Evolutionary conservation across 2,888 invertebrate species (phyloP), one percentile per base, ranked within the genome.

Genomic region (Microchrysa polita): DNA sequence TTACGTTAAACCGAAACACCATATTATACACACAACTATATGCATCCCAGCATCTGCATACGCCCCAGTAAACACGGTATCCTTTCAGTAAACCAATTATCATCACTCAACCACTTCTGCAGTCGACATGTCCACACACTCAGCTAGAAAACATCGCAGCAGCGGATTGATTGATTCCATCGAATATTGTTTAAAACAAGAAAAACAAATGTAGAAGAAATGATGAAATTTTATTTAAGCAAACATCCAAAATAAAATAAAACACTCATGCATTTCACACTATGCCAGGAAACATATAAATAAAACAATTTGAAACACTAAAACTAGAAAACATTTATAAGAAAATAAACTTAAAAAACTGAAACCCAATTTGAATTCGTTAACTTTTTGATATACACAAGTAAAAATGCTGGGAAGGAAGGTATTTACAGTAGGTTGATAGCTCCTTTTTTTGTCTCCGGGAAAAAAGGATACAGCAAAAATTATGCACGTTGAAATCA

Each of bases 261-360:
- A 69, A 55, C 20, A 55, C 20, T 69, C 55, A 55, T 16, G 1
- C 55, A 55, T 57, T 67, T 69, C 69, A 69, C 20, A 57, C 18
- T 2, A 34, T 5, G 27, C 27, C 27, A 34, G 27, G 7, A 34
- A 34, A 34, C n/a, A n/a, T n/a, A n/a, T n/a, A 67, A 69, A 69
- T 69, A 57, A 40, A 34, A 34, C 34, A 69, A 55, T n/a, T 20
- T 18, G 48, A 67, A 69, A 53, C 53, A 34, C 55, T 34, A 57
- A 55, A 63, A 5, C 34, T 5, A 34, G 55, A 69, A 23, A 48
- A 65, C 27, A 69, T 69, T 69, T 69, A 57, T 69, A 69, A 69
- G 69, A 57, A 69, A 69, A 69, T 69, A 69, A 69, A 69, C 69
- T 55, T 55, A 69, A 44, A 69, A 57, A 69, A 69, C 69, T 69